Base-by-base conservation (phyloP, 2,888 invertebrate genomes). In the Odontothrips loti region DNA sequence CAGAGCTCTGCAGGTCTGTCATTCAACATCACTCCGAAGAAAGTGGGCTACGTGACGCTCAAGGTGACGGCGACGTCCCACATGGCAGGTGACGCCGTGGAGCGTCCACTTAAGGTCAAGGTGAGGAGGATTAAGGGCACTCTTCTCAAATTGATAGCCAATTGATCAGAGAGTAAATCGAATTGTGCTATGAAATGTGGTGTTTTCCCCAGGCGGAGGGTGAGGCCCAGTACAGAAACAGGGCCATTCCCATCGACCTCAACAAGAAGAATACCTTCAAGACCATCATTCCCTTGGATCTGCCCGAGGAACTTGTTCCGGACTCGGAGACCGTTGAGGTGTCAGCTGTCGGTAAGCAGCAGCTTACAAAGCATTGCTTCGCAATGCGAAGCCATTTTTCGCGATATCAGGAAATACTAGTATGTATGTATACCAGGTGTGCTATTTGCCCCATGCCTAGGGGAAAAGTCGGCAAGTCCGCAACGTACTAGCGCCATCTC, bases 1-100 rank as follows among this genome's bases (percentile, higher is more conserved):
- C 88, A 88, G 75, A 86, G 88, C 82, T 89, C 88, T 9, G 86
- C 86, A 43, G 86, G 89, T 2, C 88, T 90, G 0, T 88, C 88
- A 68, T 91, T 91, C 87, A 89, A 91, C 82, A 89, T 91, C 79
- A 87, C 88, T 1, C 90, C 91, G 1, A 87, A 87, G 79, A 86
- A 86, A 51, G 86, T 91, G 12, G 91, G 91, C 27, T 86, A 86
- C 47, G 86, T 91, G 75, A 88, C 88, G 80, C 85, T 91, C n/a
- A 87, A 87, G 80, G 88, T 90, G 1, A 87, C 87, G 47, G 90
- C 90, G 17, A 43, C 34, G 34, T 87, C 88, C 20, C 84, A 86
- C 15, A 83, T 86, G 12, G 90, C 90, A n/a, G 89, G 89, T 23
- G 91, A 91, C 85, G 88, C 89, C 17, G 86, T 91, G 8, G 86